Evolutionary conservation across 2,113 vertebrate species (phyloP), one percentile per base, ranked within the genome.

Genomic region (Rhinolophus sinicus): DNA sequence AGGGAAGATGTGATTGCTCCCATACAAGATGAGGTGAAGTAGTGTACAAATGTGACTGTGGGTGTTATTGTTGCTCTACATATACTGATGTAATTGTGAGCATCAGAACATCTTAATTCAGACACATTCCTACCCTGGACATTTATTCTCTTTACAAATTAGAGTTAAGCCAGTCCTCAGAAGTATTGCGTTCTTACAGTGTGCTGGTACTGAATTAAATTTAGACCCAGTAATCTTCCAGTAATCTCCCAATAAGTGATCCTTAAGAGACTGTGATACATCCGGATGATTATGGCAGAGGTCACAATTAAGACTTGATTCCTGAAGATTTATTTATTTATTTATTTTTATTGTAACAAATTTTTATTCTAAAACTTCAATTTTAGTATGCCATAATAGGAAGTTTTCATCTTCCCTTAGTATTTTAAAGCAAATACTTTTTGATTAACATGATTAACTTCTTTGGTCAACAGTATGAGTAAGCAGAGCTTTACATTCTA

Each of bases 371-470:
- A 16, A 93, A 95, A 73, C 5, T 16, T 90, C 50, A 90, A 88
- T 30, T 93, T 83, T 33, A 80, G 52, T 76, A 80, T 38, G 50
- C 54, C 38, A 26, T 86, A 54, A 35, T 77, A 90, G 9, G 1
- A 92, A 75, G 22, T n/a, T 92, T 84, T 86, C 40, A 80, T 70
- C 65, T 81, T 73, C 80, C 28, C n/a, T 92, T 67, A 86, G 6
- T 75, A 96, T 85, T 47, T 82, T 56, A 90, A 92, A 94, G 65
- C 38, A 96, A 94, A 86, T 24, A 58, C 11, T 88, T 78, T 67
- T 50, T 78, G 60, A 88, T 82, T 28, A 93, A 54, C 77, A 56
- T 85, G 24, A 83, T 76, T 92, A 90, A 38, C 1, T 82, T 44
- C 28, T 82, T 77, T 92, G 24, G 40, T 44, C 28, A 86, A 92